Conservation (phyloP, 2,888 invertebrate species). For the Galerucella calmariensis region DNA sequence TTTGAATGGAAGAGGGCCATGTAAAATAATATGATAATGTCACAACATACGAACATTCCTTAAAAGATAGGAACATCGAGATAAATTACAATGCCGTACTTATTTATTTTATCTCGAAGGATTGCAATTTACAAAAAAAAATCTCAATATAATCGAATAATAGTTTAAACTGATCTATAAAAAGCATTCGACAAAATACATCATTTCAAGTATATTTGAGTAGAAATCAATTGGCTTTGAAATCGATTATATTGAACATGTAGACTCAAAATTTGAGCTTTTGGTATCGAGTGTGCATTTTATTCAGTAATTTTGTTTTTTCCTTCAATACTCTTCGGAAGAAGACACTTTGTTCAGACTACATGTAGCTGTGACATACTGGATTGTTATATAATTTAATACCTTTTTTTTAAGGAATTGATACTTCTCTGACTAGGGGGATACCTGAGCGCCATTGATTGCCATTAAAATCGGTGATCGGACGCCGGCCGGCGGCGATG, state of each 20-base stretch:
- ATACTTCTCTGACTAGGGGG: conserved; percentile 13
- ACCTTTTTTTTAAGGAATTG: neutral
- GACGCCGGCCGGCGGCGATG: conserved; percentile 30
- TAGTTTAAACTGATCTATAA: too few species aligned
- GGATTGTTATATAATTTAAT: too few species aligned
- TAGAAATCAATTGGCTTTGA: too few species aligned
- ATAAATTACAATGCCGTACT: conserved; percentile 18
- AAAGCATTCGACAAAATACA: too few species aligned
- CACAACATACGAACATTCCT: conserved; percentile 47
- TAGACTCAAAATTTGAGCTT: too few species aligned
- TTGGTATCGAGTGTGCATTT: too few species aligned
- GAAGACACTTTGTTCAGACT: too few species aligned
- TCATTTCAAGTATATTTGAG: too few species aligned
- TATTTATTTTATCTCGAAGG: neutral
- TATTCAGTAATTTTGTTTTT: too few species aligned
- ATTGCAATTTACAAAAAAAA: neutral
- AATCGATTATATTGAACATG: too few species aligned
- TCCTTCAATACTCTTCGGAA: too few species aligned
- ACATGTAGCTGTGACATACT: too few species aligned
- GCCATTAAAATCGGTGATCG: conserved; percentile 45
- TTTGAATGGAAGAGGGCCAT: conserved; percentile 42
- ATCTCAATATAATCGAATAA: neutral
- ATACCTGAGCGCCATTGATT: conserved; percentile 47
- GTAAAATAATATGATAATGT: conserved; percentile 49
- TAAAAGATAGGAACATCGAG: conserved; percentile 42